These are phyloP conservation scores for Picus viridis DNA, from an alignment of 2,797 vertebrate species.

Conservation along the genomic window DNA sequence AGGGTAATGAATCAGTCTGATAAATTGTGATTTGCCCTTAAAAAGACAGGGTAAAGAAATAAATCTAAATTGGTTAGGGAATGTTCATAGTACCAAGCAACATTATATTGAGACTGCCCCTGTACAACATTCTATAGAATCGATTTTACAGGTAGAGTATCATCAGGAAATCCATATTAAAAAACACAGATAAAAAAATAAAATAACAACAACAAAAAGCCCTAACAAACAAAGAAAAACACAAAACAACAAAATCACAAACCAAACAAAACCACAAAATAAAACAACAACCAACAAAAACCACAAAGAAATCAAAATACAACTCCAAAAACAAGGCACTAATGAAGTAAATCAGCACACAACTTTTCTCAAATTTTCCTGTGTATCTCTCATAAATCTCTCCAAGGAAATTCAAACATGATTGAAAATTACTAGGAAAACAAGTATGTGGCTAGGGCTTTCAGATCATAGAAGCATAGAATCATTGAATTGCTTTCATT, in stretches of 20 bases:
- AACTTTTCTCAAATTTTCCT: not conserved
- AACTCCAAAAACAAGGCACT: not conserved
- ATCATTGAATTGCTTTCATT: too few species aligned
- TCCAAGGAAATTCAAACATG: not conserved
- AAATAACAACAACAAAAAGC: too few species aligned
- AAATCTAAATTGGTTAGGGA: conserved; percentile 9
- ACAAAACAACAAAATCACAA: too few species aligned
- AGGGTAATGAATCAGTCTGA: conserved; percentile 20
- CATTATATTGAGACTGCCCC: not conserved
- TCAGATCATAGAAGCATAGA: not conserved
- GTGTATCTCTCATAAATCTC: not conserved
- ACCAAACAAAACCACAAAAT: too few species aligned
- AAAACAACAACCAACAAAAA: too few species aligned
- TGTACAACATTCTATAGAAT: not conserved
- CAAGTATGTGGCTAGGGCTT: not conserved
- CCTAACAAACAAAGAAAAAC: too few species aligned
- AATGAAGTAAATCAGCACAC: not conserved
- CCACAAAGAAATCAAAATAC: too few species aligned
- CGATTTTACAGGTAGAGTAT: not conserved
- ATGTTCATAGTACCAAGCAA: not conserved
- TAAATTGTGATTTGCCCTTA: not conserved
- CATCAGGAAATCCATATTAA: not conserved
- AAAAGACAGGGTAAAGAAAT: conserved; percentile 6
- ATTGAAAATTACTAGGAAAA: not conserved
- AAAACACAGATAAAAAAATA: not conserved